phyloP scores from a whole-genome alignment of 2,888 invertebrate genomes.

The Limulus polyphemus region DNA sequence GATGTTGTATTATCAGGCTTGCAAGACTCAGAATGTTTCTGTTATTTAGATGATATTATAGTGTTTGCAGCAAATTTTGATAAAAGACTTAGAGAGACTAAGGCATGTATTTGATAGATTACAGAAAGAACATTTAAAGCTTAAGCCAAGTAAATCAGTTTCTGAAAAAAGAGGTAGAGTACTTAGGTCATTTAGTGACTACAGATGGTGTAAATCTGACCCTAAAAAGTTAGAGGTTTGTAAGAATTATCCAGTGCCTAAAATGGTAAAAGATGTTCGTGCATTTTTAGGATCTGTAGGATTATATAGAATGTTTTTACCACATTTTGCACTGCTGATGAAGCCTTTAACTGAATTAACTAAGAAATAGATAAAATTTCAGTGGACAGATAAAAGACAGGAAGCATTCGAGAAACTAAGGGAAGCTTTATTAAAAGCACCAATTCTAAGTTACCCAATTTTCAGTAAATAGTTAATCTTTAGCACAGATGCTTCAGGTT shows the following conservation, averaged over 20 bases:
- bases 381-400: not conserved
- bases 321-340: not conserved
- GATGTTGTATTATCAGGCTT: too few relatives aligned
- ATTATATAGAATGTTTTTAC: conserved; percentile 5
- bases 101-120: too few relatives aligned
- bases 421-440: not conserved
- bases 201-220: not conserved
- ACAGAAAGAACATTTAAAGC: too few relatives aligned
- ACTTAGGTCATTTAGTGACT: conserved; percentile 7
- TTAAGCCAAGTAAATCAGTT: conserved; percentile 22
- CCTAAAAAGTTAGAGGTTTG: not conserved
- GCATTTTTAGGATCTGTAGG: conserved; percentile 4
- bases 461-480: too few relatives aligned
- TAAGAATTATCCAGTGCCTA: not conserved
- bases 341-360: conserved; percentile 4
- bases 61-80: too few relatives aligned
- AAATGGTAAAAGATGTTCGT: conserved; percentile 1
- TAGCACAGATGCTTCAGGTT: too few relatives aligned
- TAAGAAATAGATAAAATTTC: not conserved
- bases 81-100: too few relatives aligned
- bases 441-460: too few relatives aligned
- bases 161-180: conserved; percentile 12
- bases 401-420: not conserved
- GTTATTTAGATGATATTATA: too few relatives aligned
- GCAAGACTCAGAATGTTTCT: too few relatives aligned